Percentiles rank a stretch among this genome's conserved stretches.
phyloP scores from a whole-genome alignment of 2,113 vertebrate genomes.

The Lepus timidus region DNA sequence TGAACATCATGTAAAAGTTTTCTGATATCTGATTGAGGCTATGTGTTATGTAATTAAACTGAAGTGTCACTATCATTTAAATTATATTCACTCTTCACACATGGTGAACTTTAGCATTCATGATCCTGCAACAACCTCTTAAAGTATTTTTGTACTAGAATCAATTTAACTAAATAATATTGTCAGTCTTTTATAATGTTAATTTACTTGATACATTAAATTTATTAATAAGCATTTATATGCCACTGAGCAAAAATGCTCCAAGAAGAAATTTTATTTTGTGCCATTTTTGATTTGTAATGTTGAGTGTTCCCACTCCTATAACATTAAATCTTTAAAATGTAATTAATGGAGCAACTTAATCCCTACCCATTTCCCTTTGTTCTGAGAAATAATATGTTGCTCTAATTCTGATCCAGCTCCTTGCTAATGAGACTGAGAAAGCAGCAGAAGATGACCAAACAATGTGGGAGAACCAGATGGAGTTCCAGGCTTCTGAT shows the following conservation, averaged over 20 bases:
- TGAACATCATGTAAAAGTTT: conserved; percentile 18
- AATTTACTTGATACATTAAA: conserved; percentile 66
- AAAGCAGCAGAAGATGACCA: too few relatives aligned
- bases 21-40: conserved; percentile 65
- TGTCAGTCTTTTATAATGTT: conserved; percentile 66
- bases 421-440: too few relatives aligned
- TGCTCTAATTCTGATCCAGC: too few relatives aligned
- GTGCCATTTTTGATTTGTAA: conserved; percentile 13
- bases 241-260: not conserved
- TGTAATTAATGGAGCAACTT: not conserved
- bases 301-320: not conserved
- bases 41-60: conserved; percentile 76
- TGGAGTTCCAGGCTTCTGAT: too few relatives aligned
- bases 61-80: conserved; percentile 75
- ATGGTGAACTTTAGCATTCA: conserved; percentile 62
- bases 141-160: conserved; percentile 63
- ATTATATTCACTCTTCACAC: conserved; percentile 67
- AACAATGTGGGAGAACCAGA: too few relatives aligned
- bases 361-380: not conserved
- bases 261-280: conserved; percentile 31
- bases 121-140: conserved; percentile 52
- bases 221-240: conserved; percentile 65
- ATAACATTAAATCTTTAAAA: conserved; percentile 38
- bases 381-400: not conserved
- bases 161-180: conserved; percentile 76